phyloP scores from a whole-genome alignment of 2,113 vertebrate species.

The Tautogolabrus adspersus region DNA sequence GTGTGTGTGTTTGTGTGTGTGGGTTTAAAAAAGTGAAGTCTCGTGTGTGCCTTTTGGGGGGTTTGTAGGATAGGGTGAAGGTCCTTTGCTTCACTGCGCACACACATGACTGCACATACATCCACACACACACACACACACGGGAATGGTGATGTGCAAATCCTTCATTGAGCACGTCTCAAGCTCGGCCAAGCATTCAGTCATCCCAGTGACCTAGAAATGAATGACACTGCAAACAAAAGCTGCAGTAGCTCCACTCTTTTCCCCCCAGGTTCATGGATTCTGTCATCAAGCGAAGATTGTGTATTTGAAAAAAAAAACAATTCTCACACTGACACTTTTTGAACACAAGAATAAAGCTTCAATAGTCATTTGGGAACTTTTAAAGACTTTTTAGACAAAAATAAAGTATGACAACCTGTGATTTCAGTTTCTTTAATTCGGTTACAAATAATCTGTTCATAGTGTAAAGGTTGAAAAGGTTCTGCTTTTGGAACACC shows the following conservation, averaged over 20 bases:
- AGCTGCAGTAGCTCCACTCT: conserved; percentile 30
- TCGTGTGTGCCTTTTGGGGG: conserved; percentile 10
- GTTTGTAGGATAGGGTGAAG: conserved; percentile 31
- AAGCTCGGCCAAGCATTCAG: conserved; percentile 71
- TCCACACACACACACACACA: conserved; percentile 29
- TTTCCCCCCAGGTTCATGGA: conserved; percentile 37
- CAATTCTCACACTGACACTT: not conserved
- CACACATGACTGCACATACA: conserved; percentile 9
- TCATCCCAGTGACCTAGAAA: conserved; percentile 77
- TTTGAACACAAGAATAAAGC: not conserved
- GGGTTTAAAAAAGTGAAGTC: not conserved
- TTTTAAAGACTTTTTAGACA: not conserved
- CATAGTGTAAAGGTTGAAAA: too few relatives aligned
- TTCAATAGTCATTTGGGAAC: not conserved
- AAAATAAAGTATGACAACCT: not conserved
- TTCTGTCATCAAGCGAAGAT: conserved; percentile 18
- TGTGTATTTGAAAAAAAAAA: conserved; percentile 5
- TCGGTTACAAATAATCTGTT: too few relatives aligned
- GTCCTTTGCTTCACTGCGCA: conserved; percentile 50
- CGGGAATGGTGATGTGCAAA: conserved; percentile 41
- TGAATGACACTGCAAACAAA: conserved; percentile 58
- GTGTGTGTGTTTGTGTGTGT: not conserved
- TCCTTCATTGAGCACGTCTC: conserved; percentile 66
- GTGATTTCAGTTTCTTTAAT: too few relatives aligned
- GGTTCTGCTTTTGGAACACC: too few relatives aligned